Evolutionary conservation across 2,888 invertebrate genomes (phyloP).

Genomic region (Entomobrya proxima): DNA sequence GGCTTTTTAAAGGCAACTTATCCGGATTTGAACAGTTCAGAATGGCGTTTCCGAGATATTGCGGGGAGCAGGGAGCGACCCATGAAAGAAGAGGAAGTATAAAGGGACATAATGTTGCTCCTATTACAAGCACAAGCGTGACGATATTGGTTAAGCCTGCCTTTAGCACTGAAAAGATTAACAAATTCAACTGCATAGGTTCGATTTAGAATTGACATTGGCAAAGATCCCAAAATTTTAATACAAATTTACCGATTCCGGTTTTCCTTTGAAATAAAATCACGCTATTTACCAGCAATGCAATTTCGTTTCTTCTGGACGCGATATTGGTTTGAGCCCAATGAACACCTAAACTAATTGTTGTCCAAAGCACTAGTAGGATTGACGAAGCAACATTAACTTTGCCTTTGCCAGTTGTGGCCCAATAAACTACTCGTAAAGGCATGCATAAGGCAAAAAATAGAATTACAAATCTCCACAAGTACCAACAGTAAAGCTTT

Average conservation of each 20-base stretch:
- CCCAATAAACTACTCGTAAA: not conserved
- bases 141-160: not conserved
- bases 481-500: not conserved
- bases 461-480: not conserved
- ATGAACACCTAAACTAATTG: slow-evolving; percentile 3
- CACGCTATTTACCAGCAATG: not conserved
- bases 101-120: not conserved
- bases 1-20: not conserved
- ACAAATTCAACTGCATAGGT: too few species aligned
- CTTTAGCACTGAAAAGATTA: slow-evolving; percentile 1
- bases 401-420: not conserved
- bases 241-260: not conserved
- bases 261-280: not conserved
- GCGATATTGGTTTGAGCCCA: slow-evolving; percentile 9
- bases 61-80: not conserved
- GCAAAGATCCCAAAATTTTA: not conserved
- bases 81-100: not conserved
- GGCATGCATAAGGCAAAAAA: not conserved
- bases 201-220: not conserved
- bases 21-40: not conserved
- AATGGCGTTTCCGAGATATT: not conserved
- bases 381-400: not conserved
- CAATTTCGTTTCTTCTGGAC: not conserved
- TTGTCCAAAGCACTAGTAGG: not conserved
- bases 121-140: not conserved